A percentile compares a stretch with the other conserved stretches of the same genome.
These are phyloP conservation scores for Platyscapa corneri DNA, from an alignment of 1,140 invertebrate genomes.

Conservation along the genomic window DNA sequence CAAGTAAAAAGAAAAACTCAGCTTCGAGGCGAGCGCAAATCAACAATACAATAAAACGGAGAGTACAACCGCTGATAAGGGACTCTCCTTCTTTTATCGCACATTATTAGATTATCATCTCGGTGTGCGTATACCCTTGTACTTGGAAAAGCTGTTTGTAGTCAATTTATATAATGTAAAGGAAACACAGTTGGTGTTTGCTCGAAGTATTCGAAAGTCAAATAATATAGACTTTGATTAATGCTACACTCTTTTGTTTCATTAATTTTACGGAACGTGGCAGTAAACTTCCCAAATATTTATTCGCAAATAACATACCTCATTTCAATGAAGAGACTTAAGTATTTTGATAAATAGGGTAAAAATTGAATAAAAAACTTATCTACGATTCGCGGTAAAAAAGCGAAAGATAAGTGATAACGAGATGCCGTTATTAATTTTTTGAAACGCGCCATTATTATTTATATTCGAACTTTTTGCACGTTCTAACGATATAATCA, in stretches of 20 bases:
- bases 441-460: too few relatives aligned
- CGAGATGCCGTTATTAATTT: too few relatives aligned
- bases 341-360: not conserved
- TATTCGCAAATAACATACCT: not conserved
- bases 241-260: not conserved
- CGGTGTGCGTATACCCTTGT: not conserved
- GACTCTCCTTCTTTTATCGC: constrained; percentile 25
- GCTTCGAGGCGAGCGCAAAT: constrained; percentile 14
- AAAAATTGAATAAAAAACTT: too few relatives aligned
- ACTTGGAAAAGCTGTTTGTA: not conserved
- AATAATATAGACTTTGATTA: not conserved
- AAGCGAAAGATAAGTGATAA: too few relatives aligned
- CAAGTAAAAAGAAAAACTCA: constrained; percentile 20
- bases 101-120: constrained; percentile 28
- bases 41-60: constrained; percentile 15
- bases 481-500: not conserved
- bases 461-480: not conserved
- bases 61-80: constrained; percentile 24
- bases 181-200: not conserved
- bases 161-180: constrained; percentile 18
- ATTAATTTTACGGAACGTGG: not conserved
- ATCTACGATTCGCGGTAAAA: too few relatives aligned
- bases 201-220: not conserved
- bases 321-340: not conserved
- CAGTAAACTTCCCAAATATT: not conserved